phyloP scores from a whole-genome alignment of 2,797 vertebrate species.

The Pampus argenteus region DNA sequence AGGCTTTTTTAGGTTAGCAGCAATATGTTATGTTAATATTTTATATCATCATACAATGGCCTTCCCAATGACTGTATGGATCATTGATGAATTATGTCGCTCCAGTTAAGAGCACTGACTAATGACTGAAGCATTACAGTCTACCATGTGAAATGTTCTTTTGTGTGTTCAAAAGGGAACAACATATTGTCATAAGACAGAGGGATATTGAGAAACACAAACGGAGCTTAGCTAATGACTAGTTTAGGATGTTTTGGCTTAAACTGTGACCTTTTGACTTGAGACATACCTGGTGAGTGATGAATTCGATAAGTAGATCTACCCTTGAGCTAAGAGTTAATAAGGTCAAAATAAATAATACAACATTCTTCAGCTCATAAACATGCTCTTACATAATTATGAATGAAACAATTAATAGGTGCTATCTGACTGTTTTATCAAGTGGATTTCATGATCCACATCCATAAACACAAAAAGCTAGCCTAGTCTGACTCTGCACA shows the following conservation, averaged over 20 bases:
- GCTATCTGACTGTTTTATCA: background rate
- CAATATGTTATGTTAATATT: background rate
- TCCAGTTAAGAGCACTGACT: background rate
- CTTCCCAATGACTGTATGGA: background rate
- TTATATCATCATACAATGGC: background rate
- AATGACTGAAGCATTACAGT: background rate
- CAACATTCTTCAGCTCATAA: too few relatives aligned
- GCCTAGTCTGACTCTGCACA: background rate
- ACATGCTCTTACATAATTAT: background rate
- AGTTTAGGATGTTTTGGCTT: constrained; percentile 20
- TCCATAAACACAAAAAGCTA: background rate
- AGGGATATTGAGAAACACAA: constrained; percentile 48
- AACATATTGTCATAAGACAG: constrained; percentile 27
- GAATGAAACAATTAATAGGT: background rate
- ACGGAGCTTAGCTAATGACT: constrained; percentile 16
- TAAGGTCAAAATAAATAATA: too few relatives aligned
- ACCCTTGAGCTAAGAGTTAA: background rate
- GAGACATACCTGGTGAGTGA: background rate
- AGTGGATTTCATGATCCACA: background rate
- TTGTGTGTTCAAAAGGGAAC: constrained; percentile 24
- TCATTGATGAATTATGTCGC: background rate
- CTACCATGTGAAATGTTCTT: background rate
- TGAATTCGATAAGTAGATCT: background rate
- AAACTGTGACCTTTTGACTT: constrained; percentile 25
- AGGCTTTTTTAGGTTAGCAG: background rate